Conservation (phyloP, 2,888 invertebrate species). For the Sesia apiformis region DNA sequence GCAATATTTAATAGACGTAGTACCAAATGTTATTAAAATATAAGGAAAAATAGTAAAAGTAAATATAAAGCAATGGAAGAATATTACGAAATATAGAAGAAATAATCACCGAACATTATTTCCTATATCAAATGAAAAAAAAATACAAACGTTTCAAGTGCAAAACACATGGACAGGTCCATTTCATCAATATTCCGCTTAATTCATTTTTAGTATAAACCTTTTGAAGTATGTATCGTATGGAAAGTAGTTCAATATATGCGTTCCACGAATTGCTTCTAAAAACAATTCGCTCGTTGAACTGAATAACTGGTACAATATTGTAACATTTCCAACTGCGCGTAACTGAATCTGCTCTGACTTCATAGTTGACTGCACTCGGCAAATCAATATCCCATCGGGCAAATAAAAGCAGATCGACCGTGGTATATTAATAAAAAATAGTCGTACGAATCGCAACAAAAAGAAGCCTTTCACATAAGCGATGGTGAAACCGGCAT, state of each 20-base stretch:
- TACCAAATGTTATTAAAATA: too few relatives aligned
- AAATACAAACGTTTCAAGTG: too few relatives aligned
- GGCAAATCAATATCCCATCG: slow-evolving; percentile 36
- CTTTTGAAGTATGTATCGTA: background rate
- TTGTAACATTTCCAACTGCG: slow-evolving; percentile 38
- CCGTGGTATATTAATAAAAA: slow-evolving; percentile 1
- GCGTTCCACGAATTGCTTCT: slow-evolving; percentile 37
- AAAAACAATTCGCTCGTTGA: slow-evolving; percentile 49
- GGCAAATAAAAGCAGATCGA: slow-evolving; percentile 28
- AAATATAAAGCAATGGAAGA: too few relatives aligned
- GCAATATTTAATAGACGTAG: too few relatives aligned
- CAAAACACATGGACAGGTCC: background rate
- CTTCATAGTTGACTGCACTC: slow-evolving; percentile 43
- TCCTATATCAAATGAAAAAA: too few relatives aligned
- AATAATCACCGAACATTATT: too few relatives aligned
- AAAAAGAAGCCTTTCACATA: slow-evolving; percentile 29
- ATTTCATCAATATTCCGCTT: background rate
- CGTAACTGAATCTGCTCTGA: slow-evolving; percentile 45
- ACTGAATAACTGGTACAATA: slow-evolving; percentile 36
- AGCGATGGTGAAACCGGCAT: slow-evolving; percentile 44
- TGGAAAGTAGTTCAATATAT: slow-evolving; percentile 2
- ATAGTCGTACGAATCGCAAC: slow-evolving; percentile 19
- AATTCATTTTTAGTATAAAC: background rate
- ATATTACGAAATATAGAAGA: too few relatives aligned
- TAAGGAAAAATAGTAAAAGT: too few relatives aligned